Base-by-base conservation (phyloP, 1,140 invertebrate genomes). In the Leucophenga varia region DNA sequence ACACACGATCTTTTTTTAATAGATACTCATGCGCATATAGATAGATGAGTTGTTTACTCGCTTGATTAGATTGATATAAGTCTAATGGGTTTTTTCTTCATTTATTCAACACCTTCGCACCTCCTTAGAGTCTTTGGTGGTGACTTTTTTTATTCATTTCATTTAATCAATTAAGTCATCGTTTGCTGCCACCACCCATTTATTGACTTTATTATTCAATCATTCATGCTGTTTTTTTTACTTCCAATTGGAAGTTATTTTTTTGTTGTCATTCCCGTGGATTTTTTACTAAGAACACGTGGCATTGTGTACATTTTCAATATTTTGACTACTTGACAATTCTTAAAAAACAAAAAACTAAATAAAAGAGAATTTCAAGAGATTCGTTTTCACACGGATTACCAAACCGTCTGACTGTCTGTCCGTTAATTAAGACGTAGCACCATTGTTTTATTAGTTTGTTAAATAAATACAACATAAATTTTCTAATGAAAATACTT, bases 361-460 rank as follows among this genome's bases (percentile, higher is more conserved):
- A n/a, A n/a, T n/a, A n/a, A n/a, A n/a, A n/a, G n/a, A n/a, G n/a
- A n/a, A n/a, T n/a, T n/a, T n/a, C 32, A n/a, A 4, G 32, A 14
- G 32, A 10, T 10, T 6, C 6, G 25, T 4, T 4, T 14, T 34
- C 12, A n/a, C 32, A 34, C 32, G 12, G 32, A 34, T 4, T 45
- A 36, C 53, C 46, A 52, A 57, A 49, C n/a, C n/a, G n/a, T n/a
- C n/a, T n/a, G n/a, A n/a, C n/a, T n/a, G n/a, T n/a, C n/a, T n/a
- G n/a, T n/a, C n/a, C n/a, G 49, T 58, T 58, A 58, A 58, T 58
- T 58, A 58, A 58, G 55, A 58, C 49, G 55, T 46, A 58, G 52
- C 47, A 53, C 49, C 49, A 53, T 46, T 57, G 55, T 58, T 58
- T 58, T 55, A 58, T 55, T 52, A 58, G n/a, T 52, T 39, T n/a